A percentile compares a stretch with the other conserved stretches of the same genome.
These are phyloP conservation scores for Cecidostiba fungosa DNA, from an alignment of 2,888 invertebrate genomes.

Conservation along the genomic window DNA sequence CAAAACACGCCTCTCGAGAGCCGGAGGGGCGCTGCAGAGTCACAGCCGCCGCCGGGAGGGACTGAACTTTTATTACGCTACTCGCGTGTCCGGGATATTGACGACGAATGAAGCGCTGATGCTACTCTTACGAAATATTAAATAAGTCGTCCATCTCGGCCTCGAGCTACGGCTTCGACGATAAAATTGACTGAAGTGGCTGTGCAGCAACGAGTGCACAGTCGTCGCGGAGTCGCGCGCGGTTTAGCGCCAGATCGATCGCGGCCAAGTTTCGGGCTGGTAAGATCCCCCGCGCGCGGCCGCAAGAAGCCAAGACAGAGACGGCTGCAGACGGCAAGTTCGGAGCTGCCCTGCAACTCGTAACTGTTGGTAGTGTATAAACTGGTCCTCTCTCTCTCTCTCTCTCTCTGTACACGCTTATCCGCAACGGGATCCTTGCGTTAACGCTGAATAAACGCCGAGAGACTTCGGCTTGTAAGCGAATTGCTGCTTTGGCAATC, in stretches of 20 bases:
- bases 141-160: background rate
- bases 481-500: slow-evolving; percentile 11
- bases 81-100: slow-evolving; percentile 49
- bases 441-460: slow-evolving; percentile 41
- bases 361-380: too few species aligned
- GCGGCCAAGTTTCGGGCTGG: slow-evolving; percentile 46
- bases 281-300: background rate
- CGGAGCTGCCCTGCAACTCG: too few species aligned
- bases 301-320: background rate
- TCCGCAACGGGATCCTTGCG: slow-evolving; percentile 39
- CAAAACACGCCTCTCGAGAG: slow-evolving; percentile 47
- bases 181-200: background rate
- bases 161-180: background rate
- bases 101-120: slow-evolving; percentile 25
- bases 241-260: slow-evolving; percentile 56
- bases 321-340: slow-evolving; percentile 17
- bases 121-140: slow-evolving; percentile 12
- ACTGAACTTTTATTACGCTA: slow-evolving; percentile 57
- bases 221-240: slow-evolving; percentile 21
- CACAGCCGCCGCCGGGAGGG: slow-evolving; percentile 29
- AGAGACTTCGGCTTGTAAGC: background rate
- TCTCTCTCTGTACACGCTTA: background rate
- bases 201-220: background rate
- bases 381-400: too few species aligned
- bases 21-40: background rate